Base-by-base conservation (phyloP, 2,888 invertebrate genomes). In the Nebria brevicollis region DNA sequence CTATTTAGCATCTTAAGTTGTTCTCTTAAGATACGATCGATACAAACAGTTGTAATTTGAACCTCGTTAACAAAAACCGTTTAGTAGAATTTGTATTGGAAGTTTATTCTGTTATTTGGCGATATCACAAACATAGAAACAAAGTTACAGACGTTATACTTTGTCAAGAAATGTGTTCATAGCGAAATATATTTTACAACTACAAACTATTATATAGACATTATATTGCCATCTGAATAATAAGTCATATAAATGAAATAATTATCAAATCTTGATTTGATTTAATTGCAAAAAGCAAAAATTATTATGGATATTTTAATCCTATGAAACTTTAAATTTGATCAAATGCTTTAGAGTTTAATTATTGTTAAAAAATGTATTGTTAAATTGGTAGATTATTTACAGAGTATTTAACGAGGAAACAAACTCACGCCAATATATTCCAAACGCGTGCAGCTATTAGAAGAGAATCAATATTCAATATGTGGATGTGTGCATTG, bases 1-100 rank as follows among this genome's bases (percentile, higher is more conserved):
- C 79, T 79, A 79, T 79, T 79, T 79, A 79, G 79, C 79, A 79
- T 79, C 79, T 75, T 79, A 79, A 79, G 79, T 79, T 79, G 75
- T 79, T 79, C 72, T 77, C 74, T 79, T 66, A 79, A 79, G 79
- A 79, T 68, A 79, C 79, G 79, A 79, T 79, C 79, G 68, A 79
- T 79, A 75, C 75, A 26, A 75, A 75, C 79, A 79, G 74, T 79
- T 75, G 79, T 79, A 79, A 79, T 79, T 79, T 75, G 79, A 79
- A 75, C 74, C 79, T 75, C 74, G 68, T 79, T 79, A 79, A 68
- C 79, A 75, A 79, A 79, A 79, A 66, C 54, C 74, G 68, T 75
- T 79, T 74, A 20, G 68, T 64, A n/a, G 3, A 42, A 43, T 79
- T 79, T 74, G 68, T 74, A 75, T 54, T 54, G 54, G 54, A 54